phyloP scores from a whole-genome alignment of 2,113 vertebrate genomes.

The Haliaeetus leucogaster region DNA sequence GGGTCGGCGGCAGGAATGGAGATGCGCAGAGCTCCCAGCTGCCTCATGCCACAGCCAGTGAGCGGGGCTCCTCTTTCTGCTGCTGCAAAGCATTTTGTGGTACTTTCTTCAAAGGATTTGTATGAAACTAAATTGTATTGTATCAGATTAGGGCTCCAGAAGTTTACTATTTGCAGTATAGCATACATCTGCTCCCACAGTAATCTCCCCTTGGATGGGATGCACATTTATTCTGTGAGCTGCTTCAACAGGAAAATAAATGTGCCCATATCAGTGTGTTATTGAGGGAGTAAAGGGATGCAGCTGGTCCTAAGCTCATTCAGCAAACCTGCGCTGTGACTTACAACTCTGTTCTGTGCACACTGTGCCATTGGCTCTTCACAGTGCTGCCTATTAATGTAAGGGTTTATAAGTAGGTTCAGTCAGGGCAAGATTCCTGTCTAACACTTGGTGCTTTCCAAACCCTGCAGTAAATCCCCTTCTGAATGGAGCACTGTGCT shows the following conservation, averaged over 20 bases:
- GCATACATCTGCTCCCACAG: conserved; percentile 40
- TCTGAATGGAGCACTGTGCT: conserved; percentile 62
- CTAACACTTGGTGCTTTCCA: conserved; percentile 43
- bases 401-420: conserved; percentile 24
- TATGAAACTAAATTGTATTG: conserved; percentile 23
- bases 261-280: conserved; percentile 51
- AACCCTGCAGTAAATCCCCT: conserved; percentile 52
- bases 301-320: conserved; percentile 65
- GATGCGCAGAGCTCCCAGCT: accelerated
- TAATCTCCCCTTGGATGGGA: conserved; percentile 50
- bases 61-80: neutral
- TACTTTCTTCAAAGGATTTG: conserved; percentile 34
- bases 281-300: conserved; percentile 64
- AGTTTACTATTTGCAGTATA: conserved; percentile 52
- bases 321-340: conserved; percentile 53
- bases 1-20: neutral
- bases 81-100: neutral
- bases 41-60: neutral
- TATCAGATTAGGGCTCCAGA: conserved; percentile 29
- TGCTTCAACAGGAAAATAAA: conserved; percentile 58
- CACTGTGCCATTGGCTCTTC: neutral
- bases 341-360: conserved; percentile 18
- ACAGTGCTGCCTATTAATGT: neutral
- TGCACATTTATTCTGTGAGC: neutral
- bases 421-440: conserved; percentile 50